A percentile compares a stretch with the other conserved stretches of the same genome.
phyloP scores from a whole-genome alignment of 2,797 vertebrate genomes.

The Hippoglossus hippoglossus region DNA sequence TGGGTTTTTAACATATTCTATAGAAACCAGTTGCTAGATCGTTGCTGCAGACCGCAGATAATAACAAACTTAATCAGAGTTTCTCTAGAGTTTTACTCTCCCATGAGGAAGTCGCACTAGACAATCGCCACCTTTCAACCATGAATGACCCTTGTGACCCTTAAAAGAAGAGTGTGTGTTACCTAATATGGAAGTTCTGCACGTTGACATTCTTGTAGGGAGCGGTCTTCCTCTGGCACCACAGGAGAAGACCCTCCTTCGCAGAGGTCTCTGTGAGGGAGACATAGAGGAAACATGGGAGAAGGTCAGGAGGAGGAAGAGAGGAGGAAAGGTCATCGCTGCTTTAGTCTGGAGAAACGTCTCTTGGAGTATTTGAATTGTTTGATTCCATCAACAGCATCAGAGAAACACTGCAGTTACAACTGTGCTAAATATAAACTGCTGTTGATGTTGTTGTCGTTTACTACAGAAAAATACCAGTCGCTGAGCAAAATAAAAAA shows the following conservation, averaged over 20 bases:
- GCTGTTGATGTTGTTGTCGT: constrained; percentile 21
- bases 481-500: background rate
- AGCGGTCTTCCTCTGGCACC: constrained; percentile 97
- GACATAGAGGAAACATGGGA: background rate
- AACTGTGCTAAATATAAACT: background rate
- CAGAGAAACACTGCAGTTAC: background rate
- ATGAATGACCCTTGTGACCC: background rate
- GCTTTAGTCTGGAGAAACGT: background rate
- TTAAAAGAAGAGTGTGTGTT: background rate
- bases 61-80: too few relatives aligned
- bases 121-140: background rate
- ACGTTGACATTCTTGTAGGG: constrained; percentile 98
- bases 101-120: background rate
- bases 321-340: background rate
- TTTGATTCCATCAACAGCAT: too few relatives aligned
- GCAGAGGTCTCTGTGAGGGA: constrained; percentile 90
- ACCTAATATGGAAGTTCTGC: constrained; percentile 99
- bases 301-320: background rate
- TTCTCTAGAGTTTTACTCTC: background rate
- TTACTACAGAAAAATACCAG: constrained; percentile 7
- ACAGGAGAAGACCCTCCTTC: constrained; percentile 94
- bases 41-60: too few relatives aligned
- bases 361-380: background rate
- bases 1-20: too few relatives aligned
- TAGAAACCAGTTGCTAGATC: too few relatives aligned